phyloP scores from a whole-genome alignment of 2,888 invertebrate species.

The Spatulosminthurus flaviceps region DNA sequence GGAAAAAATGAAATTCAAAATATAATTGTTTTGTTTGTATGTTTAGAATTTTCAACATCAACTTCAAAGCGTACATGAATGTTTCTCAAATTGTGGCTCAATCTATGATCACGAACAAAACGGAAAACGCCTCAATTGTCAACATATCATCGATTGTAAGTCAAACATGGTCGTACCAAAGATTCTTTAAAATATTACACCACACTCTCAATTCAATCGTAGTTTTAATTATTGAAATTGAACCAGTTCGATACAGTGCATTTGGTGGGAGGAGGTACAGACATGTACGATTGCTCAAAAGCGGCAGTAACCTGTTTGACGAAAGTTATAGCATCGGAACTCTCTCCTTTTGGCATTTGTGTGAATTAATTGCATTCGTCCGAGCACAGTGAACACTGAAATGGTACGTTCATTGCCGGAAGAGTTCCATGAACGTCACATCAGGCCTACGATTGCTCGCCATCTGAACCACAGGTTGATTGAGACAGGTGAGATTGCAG shows the following conservation, averaged over 20 bases:
- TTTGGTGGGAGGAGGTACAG: background rate
- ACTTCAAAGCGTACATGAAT: background rate
- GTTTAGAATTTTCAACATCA: background rate
- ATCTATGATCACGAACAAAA: background rate
- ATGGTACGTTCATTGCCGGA: background rate
- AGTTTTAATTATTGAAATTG: background rate
- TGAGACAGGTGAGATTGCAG: background rate
- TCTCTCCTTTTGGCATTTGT: background rate
- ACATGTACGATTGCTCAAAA: background rate
- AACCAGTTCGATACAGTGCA: background rate
- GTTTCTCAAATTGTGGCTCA: background rate
- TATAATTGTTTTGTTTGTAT: too few relatives aligned
- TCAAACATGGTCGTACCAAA: too few relatives aligned
- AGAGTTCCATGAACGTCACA: background rate
- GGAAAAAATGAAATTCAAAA: too few relatives aligned
- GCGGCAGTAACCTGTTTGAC: slow-evolving; percentile 4
- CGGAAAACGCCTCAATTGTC: background rate
- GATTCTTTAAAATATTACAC: background rate
- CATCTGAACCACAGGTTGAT: background rate
- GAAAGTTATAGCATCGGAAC: background rate
- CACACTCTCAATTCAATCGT: background rate
- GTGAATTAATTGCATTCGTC: slow-evolving; percentile 11
- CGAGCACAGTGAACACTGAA: background rate
- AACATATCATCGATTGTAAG: background rate
- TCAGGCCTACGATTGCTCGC: background rate